phyloP scores from a whole-genome alignment of 37 sponge, comb jelly and placozoan species.

The Hormiphora californensis region DNA sequence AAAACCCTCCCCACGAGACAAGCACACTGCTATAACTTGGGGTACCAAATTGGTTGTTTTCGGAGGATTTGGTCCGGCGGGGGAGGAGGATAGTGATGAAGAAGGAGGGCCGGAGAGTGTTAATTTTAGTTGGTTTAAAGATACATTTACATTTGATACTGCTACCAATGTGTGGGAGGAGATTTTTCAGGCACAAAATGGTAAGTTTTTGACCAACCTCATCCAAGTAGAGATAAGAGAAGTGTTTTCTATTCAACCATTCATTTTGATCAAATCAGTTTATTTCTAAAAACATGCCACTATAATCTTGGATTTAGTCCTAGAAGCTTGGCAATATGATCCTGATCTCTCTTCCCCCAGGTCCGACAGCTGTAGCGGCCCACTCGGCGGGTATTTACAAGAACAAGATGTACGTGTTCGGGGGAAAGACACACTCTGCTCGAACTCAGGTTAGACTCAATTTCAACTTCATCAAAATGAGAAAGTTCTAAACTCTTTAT shows the following conservation, averaged over 20 bases:
- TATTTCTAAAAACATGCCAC: no score
- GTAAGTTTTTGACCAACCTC: neutral
- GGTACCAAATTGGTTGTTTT: neutral
- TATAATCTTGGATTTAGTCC: no score
- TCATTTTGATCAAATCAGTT: no score
- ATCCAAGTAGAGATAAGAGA: no score
- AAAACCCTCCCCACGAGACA: constrained; percentile 16
- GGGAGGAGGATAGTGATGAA: neutral
- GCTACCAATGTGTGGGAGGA: neutral
- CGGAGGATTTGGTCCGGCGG: constrained; percentile 38
- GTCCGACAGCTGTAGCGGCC: no score
- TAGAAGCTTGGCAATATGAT: no score
- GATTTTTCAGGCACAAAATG: neutral
- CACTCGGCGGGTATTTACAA: constrained; percentile 4
- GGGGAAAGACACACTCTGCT: neutral
- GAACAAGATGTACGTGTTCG: neutral
- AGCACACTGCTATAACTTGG: neutral
- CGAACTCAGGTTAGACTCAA: constrained; percentile 9
- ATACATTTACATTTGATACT: neutral
- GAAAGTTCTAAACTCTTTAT: neutral
- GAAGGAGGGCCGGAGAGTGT: neutral
- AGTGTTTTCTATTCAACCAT: no score
- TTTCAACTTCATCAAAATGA: neutral
- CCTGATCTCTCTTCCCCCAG: no score
- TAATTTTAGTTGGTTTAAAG: constrained; percentile 12